Conservation (phyloP, 2,888 invertebrate genomes). For the Platerodrilus igneus region DNA sequence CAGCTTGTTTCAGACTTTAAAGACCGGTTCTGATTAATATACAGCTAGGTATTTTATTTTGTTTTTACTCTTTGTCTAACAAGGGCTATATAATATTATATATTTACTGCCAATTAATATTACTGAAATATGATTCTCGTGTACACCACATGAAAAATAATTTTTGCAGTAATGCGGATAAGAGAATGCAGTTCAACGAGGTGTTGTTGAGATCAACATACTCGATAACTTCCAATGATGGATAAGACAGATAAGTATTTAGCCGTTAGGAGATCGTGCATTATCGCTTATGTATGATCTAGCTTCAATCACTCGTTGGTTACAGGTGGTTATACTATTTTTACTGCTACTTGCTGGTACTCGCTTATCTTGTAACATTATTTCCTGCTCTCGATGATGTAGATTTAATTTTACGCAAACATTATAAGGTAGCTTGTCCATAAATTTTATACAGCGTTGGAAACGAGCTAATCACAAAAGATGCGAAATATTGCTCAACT, state of each 20-base stretch:
- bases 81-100: neutral
- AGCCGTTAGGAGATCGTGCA: conserved; percentile 38
- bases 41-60: neutral
- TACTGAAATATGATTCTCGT: conserved; percentile 2
- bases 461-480: too few species aligned
- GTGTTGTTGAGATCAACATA: conserved; percentile 36
- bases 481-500: too few species aligned
- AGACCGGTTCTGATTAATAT: conserved; percentile 12
- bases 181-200: conserved; percentile 22
- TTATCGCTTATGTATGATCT: conserved; percentile 39
- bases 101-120: conserved; percentile 4
- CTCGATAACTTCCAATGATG: conserved; percentile 33
- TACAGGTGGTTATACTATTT: conserved; percentile 16
- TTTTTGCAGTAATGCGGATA: conserved; percentile 18
- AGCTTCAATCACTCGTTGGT: conserved; percentile 32
- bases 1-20: conserved; percentile 13
- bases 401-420: too few species aligned
- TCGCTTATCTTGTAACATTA: too few species aligned
- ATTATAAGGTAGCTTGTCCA: too few species aligned
- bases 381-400: too few species aligned
- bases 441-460: too few species aligned
- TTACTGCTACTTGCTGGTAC: conserved; percentile 15
- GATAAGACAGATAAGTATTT: conserved; percentile 35
- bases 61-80: conserved; percentile 1
- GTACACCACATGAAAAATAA: conserved; percentile 9